Evolutionary conservation across 2,113 vertebrate species (phyloP).

Genomic region (Actenoides hombroni): DNA sequence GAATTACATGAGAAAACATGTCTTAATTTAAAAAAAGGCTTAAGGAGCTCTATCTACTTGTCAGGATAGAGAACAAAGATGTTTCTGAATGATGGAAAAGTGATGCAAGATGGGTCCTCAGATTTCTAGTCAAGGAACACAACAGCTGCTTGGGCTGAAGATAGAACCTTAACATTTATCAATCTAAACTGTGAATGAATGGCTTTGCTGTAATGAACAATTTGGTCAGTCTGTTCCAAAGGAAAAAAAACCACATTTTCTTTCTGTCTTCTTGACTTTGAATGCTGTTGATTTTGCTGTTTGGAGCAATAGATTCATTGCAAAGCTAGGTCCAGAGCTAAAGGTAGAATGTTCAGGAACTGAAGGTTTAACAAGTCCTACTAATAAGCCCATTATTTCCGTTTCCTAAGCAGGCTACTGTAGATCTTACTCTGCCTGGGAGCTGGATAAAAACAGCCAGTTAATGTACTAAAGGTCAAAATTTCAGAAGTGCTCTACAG

Average conservation of each 20-base stretch:
- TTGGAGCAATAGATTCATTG: background rate
- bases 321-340: background rate
- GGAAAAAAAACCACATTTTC: background rate
- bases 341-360: conserved; percentile 21
- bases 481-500: conserved; percentile 69
- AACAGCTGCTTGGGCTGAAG: background rate
- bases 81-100: background rate
- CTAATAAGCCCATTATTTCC: conserved; percentile 52
- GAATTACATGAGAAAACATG: background rate
- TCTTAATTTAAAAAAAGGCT: background rate
- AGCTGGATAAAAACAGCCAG: conserved; percentile 68
- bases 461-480: conserved; percentile 76
- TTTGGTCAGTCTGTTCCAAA: background rate
- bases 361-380: conserved; percentile 40
- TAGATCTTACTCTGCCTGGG: conserved; percentile 34
- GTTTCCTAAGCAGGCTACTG: conserved; percentile 43
- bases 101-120: background rate
- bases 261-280: background rate
- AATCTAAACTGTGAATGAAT: background rate
- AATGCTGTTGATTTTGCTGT: background rate
- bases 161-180: background rate
- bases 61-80: background rate
- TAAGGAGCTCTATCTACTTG: background rate
- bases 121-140: background rate
- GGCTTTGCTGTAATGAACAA: background rate